Base-by-base conservation (phyloP, 1,140 invertebrate species). In the Euura saliciscinereae region DNA sequence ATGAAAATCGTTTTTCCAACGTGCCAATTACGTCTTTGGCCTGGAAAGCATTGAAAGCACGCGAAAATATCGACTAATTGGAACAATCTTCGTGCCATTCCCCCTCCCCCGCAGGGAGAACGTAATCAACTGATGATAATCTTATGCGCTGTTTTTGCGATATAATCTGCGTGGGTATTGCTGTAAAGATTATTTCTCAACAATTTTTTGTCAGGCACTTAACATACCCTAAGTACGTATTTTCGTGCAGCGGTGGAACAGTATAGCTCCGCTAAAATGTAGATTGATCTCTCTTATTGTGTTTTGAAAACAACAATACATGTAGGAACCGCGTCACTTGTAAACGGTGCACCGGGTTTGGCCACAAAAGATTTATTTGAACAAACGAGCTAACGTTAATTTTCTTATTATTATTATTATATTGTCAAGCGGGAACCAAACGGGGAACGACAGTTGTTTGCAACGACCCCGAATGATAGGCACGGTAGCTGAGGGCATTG, bases 341-440 rank as follows among this genome's bases (percentile, higher is more conserved):
- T 28, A 28, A 28, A 28, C 28, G 28, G 28, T 28, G 28, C 28
- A 28, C 28, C 28, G 28, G 28, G 28, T 28, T 28, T 65, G 45
- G 42, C 59, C 28, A 79, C 72, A 79, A 79, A 79, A 79, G 78
- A 79, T 79, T 75, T 72, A 75, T 2, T 45, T 64, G 65, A 51
- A 71, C 73, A 78, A 28, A 65, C 77, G 46, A 67, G 66, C 45
- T 71, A 68, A 45, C 74, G 76, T 79, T 79, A 79, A 77, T 79
- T 79, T 28, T 79, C 78, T 79, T 77, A 67, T 79, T 79, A 28
- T 28, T 28, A 65, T 74, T 72, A 67, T 59, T 28, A 5, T 6
- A 59, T 59, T 59, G 2, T 59, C 3, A 59, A 59, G 51, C 51
- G 51, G 8, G 51, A 59, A 59, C 51, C 6, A n/a, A 3, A 59